Percentiles rank a stretch among this genome's conserved stretches.
Evolutionary conservation across 2,888 invertebrate genomes (phyloP).

Genomic region (Amiota minor): DNA sequence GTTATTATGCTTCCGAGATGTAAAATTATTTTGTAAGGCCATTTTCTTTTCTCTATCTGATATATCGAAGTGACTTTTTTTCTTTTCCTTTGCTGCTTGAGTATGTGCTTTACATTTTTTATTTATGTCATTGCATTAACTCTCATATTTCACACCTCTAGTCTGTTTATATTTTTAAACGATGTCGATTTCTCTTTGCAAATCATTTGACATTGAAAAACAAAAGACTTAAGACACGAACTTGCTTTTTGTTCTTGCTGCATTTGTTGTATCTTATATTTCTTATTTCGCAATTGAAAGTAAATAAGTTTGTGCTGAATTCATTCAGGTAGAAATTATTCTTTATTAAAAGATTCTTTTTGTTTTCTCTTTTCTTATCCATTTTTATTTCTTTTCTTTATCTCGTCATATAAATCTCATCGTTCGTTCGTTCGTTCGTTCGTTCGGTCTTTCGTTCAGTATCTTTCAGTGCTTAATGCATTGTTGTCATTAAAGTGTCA

Average conservation of each 20-base stretch:
- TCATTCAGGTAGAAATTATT: conserved; percentile 26
- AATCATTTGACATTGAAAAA: conserved; percentile 26
- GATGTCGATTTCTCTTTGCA: background rate
- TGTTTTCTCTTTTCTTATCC: background rate
- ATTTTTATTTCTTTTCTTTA: background rate
- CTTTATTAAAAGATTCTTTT: conserved; percentile 18
- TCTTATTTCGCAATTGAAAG: conserved; percentile 22
- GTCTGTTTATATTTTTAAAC: background rate
- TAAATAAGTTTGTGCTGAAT: conserved; percentile 20
- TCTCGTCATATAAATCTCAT: background rate
- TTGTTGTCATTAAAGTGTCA: conserved; percentile 30
- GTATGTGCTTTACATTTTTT: too few species aligned
- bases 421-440: background rate
- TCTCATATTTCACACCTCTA: conserved; percentile 18
- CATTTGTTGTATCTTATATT: background rate
- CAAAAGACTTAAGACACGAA: conserved; percentile 30
- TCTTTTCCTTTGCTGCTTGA: too few species aligned
- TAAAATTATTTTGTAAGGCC: too few species aligned
- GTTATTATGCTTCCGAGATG: too few species aligned
- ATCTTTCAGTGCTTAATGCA: conserved; percentile 5
- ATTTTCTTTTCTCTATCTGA: too few species aligned
- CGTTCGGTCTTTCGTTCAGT: background rate
- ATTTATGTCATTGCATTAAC: background rate
- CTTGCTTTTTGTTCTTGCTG: conserved; percentile 5
- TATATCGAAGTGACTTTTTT: too few species aligned